Evolutionary conservation across 2,113 vertebrate genomes (phyloP), one percentile per base, ranked within the genome.

Genomic region (Eurypyga helias): DNA sequence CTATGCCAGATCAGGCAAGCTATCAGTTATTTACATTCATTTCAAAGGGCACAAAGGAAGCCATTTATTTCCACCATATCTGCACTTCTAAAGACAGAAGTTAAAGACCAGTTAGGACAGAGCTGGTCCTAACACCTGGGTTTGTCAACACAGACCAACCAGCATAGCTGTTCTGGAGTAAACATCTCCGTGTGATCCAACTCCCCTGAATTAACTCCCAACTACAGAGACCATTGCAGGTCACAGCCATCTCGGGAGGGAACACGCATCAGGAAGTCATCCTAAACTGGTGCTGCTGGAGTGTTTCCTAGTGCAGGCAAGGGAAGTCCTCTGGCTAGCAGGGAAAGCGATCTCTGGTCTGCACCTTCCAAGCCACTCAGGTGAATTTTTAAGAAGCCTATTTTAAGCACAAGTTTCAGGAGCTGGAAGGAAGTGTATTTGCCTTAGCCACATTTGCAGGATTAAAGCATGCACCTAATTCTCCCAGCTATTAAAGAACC

Each of bases 1-100:
- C 75, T 66, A 76, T 93, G 96, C 96, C 94, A 96, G 94, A 96
- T 92, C 89, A 91, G 87, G 90, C 17, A 28, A 93, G 89, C 89
- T 97, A 97, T 95, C 95, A 91, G 92, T 84, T 95, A 96, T 96
- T 97, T 96, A 96, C 94, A 96, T 92, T 95, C 72, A 89, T 93
- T 96, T 95, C 94, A 94, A 91, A 96, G 73, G 91, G 78, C 92
- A 94, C 90, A 96, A 96, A 95, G 86, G 81, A 92, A 95, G 54
- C 36, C 70, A 54, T 81, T 97, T 95, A 89, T 85, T 97, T 95
- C 87, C 69, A 89, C 52, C 41, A 8, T 82, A 93, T 82, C 94
- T 95, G 80, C 54, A 60, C 57, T 91, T 93, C 48, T 65, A 82
- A 90, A 92, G 41, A 82, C 76, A 78, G 90, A 83, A 48, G 41